A percentile compares a stretch with the other conserved stretches of the same genome.
These are phyloP conservation scores for Grallaria varia DNA, from an alignment of 2,113 vertebrate genomes.

Conservation along the genomic window DNA sequence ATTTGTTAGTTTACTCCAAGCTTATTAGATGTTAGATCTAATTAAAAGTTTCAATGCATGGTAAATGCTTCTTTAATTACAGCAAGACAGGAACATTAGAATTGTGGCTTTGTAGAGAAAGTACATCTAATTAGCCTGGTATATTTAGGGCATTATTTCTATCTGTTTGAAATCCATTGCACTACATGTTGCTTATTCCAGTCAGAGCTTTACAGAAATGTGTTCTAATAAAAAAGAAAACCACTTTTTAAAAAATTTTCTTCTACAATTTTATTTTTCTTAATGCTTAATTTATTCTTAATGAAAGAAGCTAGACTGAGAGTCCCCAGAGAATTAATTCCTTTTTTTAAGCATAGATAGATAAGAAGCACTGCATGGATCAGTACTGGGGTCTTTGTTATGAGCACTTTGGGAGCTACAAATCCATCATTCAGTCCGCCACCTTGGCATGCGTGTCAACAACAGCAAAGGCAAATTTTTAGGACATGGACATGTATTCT, in stretches of 20 bases:
- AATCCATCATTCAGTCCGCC: background rate
- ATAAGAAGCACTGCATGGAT: background rate
- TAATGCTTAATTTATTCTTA: constrained; percentile 38
- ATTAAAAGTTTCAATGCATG: constrained; percentile 68
- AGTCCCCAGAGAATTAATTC: background rate
- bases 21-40: constrained; percentile 71
- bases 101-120: constrained; percentile 65
- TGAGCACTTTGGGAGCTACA: background rate
- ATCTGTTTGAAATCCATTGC: constrained; percentile 34
- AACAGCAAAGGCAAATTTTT: background rate
- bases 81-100: constrained; percentile 60
- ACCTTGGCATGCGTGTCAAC: rapidly evolving
- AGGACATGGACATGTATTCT: background rate
- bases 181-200: constrained; percentile 38
- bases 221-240: constrained; percentile 48
- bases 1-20: constrained; percentile 66
- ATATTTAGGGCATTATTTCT: constrained; percentile 63
- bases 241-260: background rate
- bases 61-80: constrained; percentile 73
- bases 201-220: constrained; percentile 25
- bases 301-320: constrained; percentile 26
- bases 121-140: constrained; percentile 65
- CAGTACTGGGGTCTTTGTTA: background rate
- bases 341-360: constrained; percentile 29
- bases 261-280: background rate